Conservation (phyloP, 2,888 invertebrate genomes). For the Microplitis manilae region DNA sequence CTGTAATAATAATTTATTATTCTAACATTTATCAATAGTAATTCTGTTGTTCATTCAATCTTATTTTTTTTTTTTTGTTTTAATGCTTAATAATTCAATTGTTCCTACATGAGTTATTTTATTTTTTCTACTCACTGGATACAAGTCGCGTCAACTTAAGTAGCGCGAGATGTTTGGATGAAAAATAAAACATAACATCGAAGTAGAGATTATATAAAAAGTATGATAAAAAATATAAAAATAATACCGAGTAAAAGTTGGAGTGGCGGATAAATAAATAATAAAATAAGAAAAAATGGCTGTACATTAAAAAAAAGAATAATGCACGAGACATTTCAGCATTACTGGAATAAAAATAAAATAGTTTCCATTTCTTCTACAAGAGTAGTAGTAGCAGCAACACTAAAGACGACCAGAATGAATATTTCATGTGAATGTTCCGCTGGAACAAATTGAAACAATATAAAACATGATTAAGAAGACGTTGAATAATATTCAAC, state of each 20-base stretch:
- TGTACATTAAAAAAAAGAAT: not conserved
- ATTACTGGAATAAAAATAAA: not conserved
- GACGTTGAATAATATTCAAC: constrained; percentile 6
- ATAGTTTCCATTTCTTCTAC: not conserved
- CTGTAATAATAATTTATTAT: too few species aligned
- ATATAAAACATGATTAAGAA: not conserved
- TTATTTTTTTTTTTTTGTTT: too few species aligned
- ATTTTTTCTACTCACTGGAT: constrained; percentile 8
- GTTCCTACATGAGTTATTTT: not conserved
- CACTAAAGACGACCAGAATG: not conserved
- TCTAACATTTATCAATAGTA: too few species aligned
- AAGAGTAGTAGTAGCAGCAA: not conserved
- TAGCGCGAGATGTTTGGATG: too few species aligned
- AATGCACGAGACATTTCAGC: not conserved
- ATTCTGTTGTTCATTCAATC: too few species aligned
- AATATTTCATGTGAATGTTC: not conserved
- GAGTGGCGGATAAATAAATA: not conserved
- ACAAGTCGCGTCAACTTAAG: not conserved
- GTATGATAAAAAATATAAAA: too few species aligned
- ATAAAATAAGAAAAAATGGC: not conserved
- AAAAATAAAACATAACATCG: too few species aligned
- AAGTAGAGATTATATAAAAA: too few species aligned
- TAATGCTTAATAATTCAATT: too few species aligned
- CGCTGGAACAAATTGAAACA: constrained; percentile 7
- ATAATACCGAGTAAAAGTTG: too few species aligned